Evolutionary conservation across 2,888 invertebrate genomes (phyloP), one percentile per base, ranked within the genome.

Genomic region (Perithous albicinctus): DNA sequence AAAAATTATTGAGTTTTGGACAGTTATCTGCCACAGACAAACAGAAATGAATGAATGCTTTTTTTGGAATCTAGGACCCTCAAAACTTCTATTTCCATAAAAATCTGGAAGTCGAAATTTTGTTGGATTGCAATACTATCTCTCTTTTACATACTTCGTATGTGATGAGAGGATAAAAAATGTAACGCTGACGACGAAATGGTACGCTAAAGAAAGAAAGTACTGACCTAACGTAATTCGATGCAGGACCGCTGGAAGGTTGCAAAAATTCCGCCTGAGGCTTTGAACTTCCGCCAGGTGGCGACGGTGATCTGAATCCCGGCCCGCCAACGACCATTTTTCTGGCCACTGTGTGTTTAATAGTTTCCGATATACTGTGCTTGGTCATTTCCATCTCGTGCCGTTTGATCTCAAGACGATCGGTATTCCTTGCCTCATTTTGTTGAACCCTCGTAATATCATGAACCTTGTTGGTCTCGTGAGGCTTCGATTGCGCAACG

Each of bases 251-350:
- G 74, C 88, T 90, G 2, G 92, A 90, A 3, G 93, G 93, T 43
- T 93, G 93, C 72, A 93, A 85, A 84, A 93, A 93, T 85, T 93
- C 93, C 1, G 93, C 93, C 82, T 93, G 93, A 5, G 92, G 91
- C 79, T 93, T 93, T 8, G 94, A 90, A 90, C 93, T 93, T 84
- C 94, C 93, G 89, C 95, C 93, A 82, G 94, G 94, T 85, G 94
- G 94, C 0, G 91, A 91, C 1, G 94, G 93, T 6, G 94, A 94
- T 90, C 94, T 94, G 85, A 95, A 95, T 46, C 94, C 94, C 6
- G 95, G 94, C 43, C 95, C 95, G 51, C 95, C 95, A 35, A 95
- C 95, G 46, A 96, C 95, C 1, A 96, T 95, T 84, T 95, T 94
- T 91, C 95, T 95, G 79, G 94, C 93, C 0, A 94, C 94, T 7